Evolutionary conservation across 2,888 invertebrate genomes (phyloP).

Genomic region (Heterodera filipjevi): DNA sequence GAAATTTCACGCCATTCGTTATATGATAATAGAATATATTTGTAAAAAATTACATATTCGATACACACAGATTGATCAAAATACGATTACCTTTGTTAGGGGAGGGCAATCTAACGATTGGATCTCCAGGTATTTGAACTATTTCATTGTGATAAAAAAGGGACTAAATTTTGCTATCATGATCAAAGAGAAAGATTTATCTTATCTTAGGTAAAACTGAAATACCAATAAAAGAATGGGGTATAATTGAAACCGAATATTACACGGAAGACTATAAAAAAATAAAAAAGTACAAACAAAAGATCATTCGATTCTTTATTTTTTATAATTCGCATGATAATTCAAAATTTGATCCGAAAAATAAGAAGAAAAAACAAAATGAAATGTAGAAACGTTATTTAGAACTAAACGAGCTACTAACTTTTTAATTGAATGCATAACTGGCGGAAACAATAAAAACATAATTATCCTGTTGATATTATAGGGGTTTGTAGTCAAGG

Average conservation of each 20-base stretch:
- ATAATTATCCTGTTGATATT: not conserved
- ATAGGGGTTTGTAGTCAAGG: not conserved
- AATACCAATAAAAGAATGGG: too few species aligned
- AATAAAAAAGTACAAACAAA: too few species aligned
- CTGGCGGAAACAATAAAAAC: not conserved
- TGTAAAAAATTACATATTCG: too few species aligned
- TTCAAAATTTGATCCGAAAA: not conserved
- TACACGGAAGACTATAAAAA: not conserved
- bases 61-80: not conserved
- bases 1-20: too few species aligned
- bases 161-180: too few species aligned
- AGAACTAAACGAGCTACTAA: not conserved
- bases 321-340: too few species aligned
- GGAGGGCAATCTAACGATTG: constrained; percentile 8
- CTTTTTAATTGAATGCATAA: not conserved
- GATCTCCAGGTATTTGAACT: not conserved
- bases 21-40: too few species aligned
- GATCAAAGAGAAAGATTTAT: too few species aligned
- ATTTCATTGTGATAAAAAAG: not conserved
- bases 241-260: too few species aligned
- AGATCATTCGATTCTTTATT: too few species aligned
- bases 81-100: not conserved
- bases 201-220: too few species aligned
- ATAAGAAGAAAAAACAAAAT: too few species aligned
- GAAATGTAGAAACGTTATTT: not conserved